Conservation (phyloP, 2,797 vertebrate genomes). For the Labroides dimidiatus region DNA sequence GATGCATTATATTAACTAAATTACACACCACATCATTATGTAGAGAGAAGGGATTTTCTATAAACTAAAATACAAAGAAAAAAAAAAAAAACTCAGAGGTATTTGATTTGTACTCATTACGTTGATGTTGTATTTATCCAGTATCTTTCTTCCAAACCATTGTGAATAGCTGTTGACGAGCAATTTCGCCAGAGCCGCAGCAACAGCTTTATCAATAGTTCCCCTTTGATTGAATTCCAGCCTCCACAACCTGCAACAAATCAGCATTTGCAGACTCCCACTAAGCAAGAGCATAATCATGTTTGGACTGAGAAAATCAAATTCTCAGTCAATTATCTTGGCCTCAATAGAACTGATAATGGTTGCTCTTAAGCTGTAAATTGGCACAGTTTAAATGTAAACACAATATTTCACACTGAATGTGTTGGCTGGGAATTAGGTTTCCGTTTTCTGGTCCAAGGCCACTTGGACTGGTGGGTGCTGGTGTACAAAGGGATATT, state of each 20-base stretch:
- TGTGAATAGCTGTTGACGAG: conserved; percentile 34
- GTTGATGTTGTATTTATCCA: conserved; percentile 26
- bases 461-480: conserved; percentile 54
- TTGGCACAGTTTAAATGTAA: conserved; percentile 81
- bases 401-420: conserved; percentile 78
- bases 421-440: conserved; percentile 70
- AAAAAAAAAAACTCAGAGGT: conserved; percentile 16
- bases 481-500: conserved; percentile 51
- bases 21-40: background rate
- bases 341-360: conserved; percentile 75
- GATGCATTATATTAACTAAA: conserved; percentile 1
- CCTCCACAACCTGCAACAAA: conserved; percentile 70
- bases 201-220: conserved; percentile 66
- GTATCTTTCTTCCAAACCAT: conserved; percentile 25
- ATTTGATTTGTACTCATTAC: conserved; percentile 36
- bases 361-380: conserved; percentile 76
- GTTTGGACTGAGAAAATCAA: conserved; percentile 81
- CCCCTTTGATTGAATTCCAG: conserved; percentile 70
- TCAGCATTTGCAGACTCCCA: conserved; percentile 72
- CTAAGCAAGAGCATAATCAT: conserved; percentile 75
- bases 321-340: conserved; percentile 80
- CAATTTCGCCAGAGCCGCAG: conserved; percentile 35
- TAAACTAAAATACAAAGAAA: conserved; percentile 4
- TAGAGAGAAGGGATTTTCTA: background rate
- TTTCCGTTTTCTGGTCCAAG: conserved; percentile 58